These are phyloP conservation scores for Tapirus terrestris DNA, from an alignment of 2,113 vertebrate genomes.

Conservation along the genomic window DNA sequence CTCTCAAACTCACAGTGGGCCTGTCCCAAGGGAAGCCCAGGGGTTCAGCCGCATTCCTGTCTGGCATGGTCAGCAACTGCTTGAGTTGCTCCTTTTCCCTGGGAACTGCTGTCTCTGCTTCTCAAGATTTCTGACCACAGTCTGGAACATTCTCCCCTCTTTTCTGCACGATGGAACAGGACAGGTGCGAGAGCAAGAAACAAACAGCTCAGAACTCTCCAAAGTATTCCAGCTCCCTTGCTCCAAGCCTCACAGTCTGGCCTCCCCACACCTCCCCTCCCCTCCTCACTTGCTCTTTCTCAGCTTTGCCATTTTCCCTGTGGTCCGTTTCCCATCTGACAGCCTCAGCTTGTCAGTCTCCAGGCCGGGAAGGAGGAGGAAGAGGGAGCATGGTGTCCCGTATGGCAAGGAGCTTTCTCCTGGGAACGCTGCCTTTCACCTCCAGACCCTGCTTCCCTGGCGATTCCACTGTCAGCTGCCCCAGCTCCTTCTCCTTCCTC, in stretches of 20 bases:
- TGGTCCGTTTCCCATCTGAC: conserved; percentile 61
- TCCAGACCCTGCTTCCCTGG: not conserved
- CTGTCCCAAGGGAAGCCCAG: not conserved
- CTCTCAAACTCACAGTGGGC: not conserved
- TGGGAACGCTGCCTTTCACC: rapidly evolving
- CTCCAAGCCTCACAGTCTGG: not conserved
- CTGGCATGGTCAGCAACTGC: conserved; percentile 79
- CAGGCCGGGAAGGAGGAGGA: not conserved
- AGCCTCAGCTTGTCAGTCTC: conserved; percentile 81
- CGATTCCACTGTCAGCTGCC: not conserved
- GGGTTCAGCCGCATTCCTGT: not conserved
- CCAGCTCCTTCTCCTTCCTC: not conserved
- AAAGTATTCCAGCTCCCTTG: too few relatives aligned
- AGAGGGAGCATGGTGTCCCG: not conserved
- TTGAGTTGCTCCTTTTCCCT: conserved; percentile 85
- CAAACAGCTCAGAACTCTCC: not conserved
- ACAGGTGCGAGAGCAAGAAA: not conserved
- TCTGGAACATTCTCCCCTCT: conserved; percentile 80
- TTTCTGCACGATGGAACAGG: conserved; percentile 52
- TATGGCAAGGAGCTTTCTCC: not conserved
- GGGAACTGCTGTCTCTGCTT: conserved; percentile 86
- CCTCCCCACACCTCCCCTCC: not conserved
- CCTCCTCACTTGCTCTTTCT: conserved; percentile 26
- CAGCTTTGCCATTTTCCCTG: conserved; percentile 22
- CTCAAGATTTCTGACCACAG: conserved; percentile 86